Evolutionary conservation across 2,797 vertebrate genomes (phyloP), one percentile per base, ranked within the genome.

Genomic region (Artibeus lituratus): DNA sequence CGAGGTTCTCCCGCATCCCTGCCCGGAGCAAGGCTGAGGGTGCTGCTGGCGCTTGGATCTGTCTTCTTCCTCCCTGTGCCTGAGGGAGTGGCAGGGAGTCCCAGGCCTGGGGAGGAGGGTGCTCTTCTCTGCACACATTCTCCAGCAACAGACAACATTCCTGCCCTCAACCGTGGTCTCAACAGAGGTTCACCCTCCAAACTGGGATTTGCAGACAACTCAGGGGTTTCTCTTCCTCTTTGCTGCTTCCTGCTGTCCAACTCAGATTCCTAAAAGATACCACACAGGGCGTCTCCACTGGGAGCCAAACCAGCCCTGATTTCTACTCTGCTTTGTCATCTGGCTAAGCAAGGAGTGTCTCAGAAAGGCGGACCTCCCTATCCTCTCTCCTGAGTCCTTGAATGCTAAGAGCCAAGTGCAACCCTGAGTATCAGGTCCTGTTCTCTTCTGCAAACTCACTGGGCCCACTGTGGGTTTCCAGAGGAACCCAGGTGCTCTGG

Each of bases 311-410:
- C 1, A 53, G 19, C 39, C 29, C 12, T 4, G 29, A 51, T 22
- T 32, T 22, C 76, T 3, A 2, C 37, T 62, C 26, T 81, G 29
- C 35, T 90, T 37, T 72, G n/a, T 24, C 24, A 19, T 51, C 65
- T 37, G 7, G n/a, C 49, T 53, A 16, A 69, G n/a, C 7, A 0
- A 8, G 47, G 57, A 37, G 5, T 47, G 19, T 87, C 35, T 7
- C 51, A 55, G 78, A 81, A 11, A 26, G 14, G 10, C 0, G 0
- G 1, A 5, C 53, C 35, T 65, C 42, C 59, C 16, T 12, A 5
- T 55, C 51, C 26, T 44, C 53, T 76, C 35, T 74, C 21, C 12
- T 10, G 39, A 47, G 29, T 77, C 53, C 37, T n/a, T 62, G 42
- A 62, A 42, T 29, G 29, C 89, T 10, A 47, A 82, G 44, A 78